Percentiles rank a stretch among this genome's conserved stretches.
Evolutionary conservation across 2,797 vertebrate species (phyloP).

Genomic region (Lophotriccus pileatus): DNA sequence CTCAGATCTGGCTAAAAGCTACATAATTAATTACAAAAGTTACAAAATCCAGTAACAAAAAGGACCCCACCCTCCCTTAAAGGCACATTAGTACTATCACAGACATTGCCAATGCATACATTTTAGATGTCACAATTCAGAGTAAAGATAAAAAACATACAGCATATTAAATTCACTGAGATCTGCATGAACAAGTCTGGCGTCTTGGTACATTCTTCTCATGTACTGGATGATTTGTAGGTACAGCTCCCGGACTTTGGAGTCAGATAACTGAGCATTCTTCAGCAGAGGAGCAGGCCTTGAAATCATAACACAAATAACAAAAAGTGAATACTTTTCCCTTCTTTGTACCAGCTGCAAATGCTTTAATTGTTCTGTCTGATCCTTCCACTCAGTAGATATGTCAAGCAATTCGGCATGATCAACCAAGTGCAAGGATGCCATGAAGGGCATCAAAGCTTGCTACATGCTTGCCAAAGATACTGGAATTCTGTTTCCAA

Average conservation of each 20-base stretch:
- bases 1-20: neutral
- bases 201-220: constrained; percentile 93
- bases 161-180: constrained; percentile 98
- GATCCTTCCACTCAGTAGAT: neutral
- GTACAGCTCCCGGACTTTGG: constrained; percentile 90
- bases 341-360: neutral
- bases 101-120: neutral
- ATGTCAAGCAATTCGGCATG: neutral
- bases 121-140: neutral
- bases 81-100: neutral
- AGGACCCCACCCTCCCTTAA: neutral
- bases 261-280: constrained; percentile 86
- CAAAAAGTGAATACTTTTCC: neutral
- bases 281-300: constrained; percentile 95
- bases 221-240: constrained; percentile 91
- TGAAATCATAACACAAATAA: neutral
- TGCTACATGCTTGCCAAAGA: neutral
- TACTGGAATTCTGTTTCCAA: neutral
- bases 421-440: neutral
- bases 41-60: neutral
- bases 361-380: neutral
- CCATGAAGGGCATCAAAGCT: neutral
- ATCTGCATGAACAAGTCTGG: constrained; percentile 92
- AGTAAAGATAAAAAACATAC: constrained; percentile 74
- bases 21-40: neutral